Conservation (phyloP, 2,113 vertebrate species). For the Corvus moneduloides region DNA sequence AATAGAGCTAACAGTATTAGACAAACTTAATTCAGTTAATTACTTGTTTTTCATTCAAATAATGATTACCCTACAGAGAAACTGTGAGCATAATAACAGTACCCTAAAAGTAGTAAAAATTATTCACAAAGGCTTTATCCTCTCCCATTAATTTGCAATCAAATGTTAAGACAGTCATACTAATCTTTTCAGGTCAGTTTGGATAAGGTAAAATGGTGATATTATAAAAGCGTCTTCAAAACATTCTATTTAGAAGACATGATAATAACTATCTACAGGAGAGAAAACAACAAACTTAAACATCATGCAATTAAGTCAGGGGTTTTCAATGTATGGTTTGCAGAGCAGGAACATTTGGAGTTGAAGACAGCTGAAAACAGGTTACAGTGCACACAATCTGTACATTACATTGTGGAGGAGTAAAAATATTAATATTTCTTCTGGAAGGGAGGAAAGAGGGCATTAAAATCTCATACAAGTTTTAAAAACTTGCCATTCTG, state of each 20-base stretch:
- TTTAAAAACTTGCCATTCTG: constrained; percentile 81
- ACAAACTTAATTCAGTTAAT: constrained; percentile 37
- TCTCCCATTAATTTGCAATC: background rate
- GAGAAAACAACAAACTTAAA: background rate
- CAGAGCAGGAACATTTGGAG: constrained; percentile 2
- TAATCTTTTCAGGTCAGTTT: background rate
- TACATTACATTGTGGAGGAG: background rate
- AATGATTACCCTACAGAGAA: background rate
- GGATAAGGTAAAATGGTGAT: background rate
- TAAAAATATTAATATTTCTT: constrained; percentile 15
- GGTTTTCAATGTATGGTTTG: constrained; percentile 25
- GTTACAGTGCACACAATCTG: background rate
- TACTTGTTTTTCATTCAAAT: background rate
- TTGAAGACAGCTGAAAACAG: background rate
- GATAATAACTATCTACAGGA: background rate
- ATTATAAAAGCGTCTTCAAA: background rate
- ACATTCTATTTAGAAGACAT: background rate
- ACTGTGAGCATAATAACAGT: background rate
- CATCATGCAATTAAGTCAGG: constrained; percentile 8
- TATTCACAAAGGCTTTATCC: background rate
- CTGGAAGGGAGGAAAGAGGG: background rate
- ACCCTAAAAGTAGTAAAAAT: background rate
- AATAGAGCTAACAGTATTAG: background rate
- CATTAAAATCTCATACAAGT: background rate
- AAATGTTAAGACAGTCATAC: background rate